phyloP scores from a whole-genome alignment of 2,113 vertebrate species.

The Sigmodon hispidus region DNA sequence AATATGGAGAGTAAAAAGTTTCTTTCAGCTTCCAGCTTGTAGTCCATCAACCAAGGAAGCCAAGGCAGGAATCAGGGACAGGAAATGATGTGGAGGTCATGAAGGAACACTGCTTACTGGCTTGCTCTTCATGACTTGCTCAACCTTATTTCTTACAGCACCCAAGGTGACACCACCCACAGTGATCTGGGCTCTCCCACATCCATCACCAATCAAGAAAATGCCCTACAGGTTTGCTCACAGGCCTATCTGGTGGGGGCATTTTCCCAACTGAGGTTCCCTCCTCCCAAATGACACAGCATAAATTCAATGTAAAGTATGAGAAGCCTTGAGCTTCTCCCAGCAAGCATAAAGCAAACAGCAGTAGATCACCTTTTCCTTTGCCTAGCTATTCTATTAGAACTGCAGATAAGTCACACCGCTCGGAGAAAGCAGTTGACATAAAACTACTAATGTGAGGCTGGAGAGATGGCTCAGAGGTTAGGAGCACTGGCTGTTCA shows the following conservation, averaged over 20 bases:
- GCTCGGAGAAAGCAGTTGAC: slow-evolving; percentile 1
- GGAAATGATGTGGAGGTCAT: neutral
- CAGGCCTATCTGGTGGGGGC: no score
- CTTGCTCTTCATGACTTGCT: neutral
- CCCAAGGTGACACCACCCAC: neutral
- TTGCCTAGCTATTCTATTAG: slow-evolving; percentile 50
- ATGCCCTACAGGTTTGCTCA: neutral
- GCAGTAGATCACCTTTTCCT: slow-evolving; percentile 45
- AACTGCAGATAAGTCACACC: slow-evolving; percentile 34
- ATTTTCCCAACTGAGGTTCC: neutral
- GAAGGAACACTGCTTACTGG: neutral
- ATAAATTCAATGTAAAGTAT: slow-evolving; percentile 20
- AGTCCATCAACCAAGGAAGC: neutral
- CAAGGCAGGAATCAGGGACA: neutral
- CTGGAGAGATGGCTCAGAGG: no score
- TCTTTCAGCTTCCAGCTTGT: no score
- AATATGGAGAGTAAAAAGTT: neutral
- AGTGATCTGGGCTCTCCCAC: neutral
- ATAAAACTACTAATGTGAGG: neutral
- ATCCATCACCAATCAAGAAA: neutral
- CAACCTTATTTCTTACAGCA: neutral
- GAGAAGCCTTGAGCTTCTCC: slow-evolving; percentile 51
- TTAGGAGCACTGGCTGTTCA: no score
- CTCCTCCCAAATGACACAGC: neutral
- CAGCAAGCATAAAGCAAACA: slow-evolving; percentile 48